These are phyloP conservation scores for Eristalis tenax DNA, from an alignment of 2,888 invertebrate genomes.

Conservation along the genomic window DNA sequence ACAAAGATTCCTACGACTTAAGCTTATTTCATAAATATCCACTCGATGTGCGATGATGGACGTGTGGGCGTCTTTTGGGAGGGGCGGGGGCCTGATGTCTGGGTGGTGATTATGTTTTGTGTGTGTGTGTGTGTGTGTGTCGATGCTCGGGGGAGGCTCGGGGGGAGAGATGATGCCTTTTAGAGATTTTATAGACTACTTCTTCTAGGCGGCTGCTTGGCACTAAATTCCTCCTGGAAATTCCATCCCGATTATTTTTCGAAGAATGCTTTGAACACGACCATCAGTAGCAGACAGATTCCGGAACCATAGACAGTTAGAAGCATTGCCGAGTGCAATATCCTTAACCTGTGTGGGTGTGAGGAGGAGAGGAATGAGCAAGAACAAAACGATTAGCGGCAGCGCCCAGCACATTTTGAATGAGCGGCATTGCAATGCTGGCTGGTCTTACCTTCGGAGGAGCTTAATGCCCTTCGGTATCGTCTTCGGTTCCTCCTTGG, in stretches of 20 bases:
- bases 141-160: not conserved
- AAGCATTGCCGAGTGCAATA: slow-evolving; percentile 75
- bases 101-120: slow-evolving; percentile 8
- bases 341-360: slow-evolving; percentile 72
- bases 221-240: slow-evolving; percentile 63
- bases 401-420: not conserved
- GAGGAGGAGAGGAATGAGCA: not conserved
- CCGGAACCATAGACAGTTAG: slow-evolving; percentile 72
- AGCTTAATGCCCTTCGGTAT: slow-evolving; percentile 85
- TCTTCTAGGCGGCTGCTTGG: slow-evolving; percentile 56
- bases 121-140: not conserved
- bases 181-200: slow-evolving; percentile 48
- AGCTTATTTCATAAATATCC: slow-evolving; percentile 60
- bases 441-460: slow-evolving; percentile 83
- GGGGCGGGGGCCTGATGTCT: slow-evolving; percentile 11
- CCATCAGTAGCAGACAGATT: slow-evolving; percentile 66
- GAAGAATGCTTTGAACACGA: slow-evolving; percentile 69
- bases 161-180: slow-evolving; percentile 12
- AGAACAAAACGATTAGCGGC: slow-evolving; percentile 12
- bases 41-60: slow-evolving; percentile 51
- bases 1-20: slow-evolving; percentile 44
- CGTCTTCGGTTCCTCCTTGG: slow-evolving; percentile 89
- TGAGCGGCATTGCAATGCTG: not conserved
- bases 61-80: not conserved
- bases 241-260: slow-evolving; percentile 62